A percentile compares a stretch with the other conserved stretches of the same genome.
These are phyloP conservation scores for Apteryx owenii DNA, from an alignment of 2,113 vertebrate species.

Conservation along the genomic window DNA sequence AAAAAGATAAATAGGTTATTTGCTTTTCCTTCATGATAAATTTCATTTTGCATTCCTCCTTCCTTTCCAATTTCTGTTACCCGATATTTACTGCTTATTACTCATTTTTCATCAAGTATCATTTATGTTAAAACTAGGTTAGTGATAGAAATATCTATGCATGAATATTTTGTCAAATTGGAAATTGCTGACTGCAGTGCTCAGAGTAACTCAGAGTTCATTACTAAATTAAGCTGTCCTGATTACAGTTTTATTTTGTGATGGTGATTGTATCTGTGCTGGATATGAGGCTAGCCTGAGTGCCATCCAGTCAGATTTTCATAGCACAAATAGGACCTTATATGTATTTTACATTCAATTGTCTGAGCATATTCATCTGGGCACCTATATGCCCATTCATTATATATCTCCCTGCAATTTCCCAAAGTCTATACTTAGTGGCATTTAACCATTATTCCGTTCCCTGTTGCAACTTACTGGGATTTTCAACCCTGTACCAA, in stretches of 20 bases:
- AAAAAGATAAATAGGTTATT: neutral
- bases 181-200: conserved; percentile 23
- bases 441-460: neutral
- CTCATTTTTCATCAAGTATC: conserved; percentile 37
- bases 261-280: neutral
- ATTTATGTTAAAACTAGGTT: conserved; percentile 14
- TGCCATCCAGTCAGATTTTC: neutral
- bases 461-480: neutral
- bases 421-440: neutral
- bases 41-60: neutral
- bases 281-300: neutral
- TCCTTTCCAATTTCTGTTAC: neutral
- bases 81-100: conserved; percentile 23
- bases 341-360: neutral
- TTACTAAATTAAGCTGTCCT: conserved; percentile 38
- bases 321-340: neutral
- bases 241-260: conserved; percentile 27
- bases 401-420: neutral
- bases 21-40: neutral
- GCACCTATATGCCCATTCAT: neutral
- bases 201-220: conserved; percentile 40
- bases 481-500: neutral
- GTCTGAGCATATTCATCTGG: neutral
- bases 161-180: conserved; percentile 51
- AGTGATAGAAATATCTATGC: conserved; percentile 5